Conservation (phyloP, 2,797 vertebrate species). For the Graptemys geographica region DNA sequence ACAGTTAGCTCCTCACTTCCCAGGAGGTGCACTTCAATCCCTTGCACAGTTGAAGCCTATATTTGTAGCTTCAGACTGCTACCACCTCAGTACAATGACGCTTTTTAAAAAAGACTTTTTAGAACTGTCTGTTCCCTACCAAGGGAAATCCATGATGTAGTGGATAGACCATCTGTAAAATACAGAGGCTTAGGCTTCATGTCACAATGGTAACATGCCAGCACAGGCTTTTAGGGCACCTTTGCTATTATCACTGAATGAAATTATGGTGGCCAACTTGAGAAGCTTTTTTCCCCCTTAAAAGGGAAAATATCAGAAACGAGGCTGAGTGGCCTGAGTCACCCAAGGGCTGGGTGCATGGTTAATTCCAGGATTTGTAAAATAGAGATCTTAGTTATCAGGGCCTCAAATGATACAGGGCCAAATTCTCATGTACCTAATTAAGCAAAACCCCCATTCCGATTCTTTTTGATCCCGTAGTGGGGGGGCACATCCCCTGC, state of each 20-base stretch:
- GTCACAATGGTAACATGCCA: background rate
- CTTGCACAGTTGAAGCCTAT: background rate
- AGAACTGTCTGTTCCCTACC: slow-evolving; percentile 23
- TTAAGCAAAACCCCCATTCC: slow-evolving; percentile 51
- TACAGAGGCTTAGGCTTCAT: background rate
- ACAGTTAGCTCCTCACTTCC: background rate
- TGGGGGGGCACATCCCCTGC: background rate
- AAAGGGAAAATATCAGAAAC: background rate
- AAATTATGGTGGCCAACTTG: background rate
- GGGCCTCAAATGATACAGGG: slow-evolving; percentile 52
- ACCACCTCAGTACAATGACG: background rate
- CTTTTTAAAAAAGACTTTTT: background rate
- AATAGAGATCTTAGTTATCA: slow-evolving; percentile 64
- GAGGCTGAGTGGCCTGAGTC: background rate
- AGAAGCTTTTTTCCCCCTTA: background rate
- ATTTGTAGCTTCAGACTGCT: background rate
- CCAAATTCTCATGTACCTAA: slow-evolving; percentile 47
- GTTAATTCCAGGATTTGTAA: slow-evolving; percentile 5
- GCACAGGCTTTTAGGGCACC: background rate
- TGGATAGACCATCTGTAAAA: background rate
- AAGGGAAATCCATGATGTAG: slow-evolving; percentile 3
- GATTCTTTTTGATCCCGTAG: background rate
- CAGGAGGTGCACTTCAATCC: background rate
- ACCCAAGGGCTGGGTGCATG: background rate
- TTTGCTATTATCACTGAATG: background rate